phyloP scores from a whole-genome alignment of 2,797 vertebrate species.

The Otolemur crassicaudatus region DNA sequence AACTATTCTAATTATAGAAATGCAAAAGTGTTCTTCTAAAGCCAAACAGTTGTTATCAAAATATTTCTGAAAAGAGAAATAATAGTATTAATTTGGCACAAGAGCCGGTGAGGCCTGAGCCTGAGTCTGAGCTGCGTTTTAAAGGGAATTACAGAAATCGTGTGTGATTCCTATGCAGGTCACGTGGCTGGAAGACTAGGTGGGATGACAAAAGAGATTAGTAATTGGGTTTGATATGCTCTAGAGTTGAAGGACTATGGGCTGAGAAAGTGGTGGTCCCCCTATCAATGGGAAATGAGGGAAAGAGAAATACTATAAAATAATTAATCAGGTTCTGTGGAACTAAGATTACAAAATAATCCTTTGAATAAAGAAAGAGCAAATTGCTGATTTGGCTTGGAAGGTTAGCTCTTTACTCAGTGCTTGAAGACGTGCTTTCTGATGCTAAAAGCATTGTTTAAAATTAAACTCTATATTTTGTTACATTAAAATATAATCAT shows the following conservation, averaged over 20 bases:
- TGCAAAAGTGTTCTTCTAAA: conserved; percentile 29
- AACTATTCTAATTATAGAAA: conserved; percentile 41
- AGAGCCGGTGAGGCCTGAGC: neutral
- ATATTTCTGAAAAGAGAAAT: conserved; percentile 52
- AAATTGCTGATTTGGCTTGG: conserved; percentile 34
- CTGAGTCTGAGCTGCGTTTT: conserved; percentile 48
- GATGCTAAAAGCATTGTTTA: conserved; percentile 5
- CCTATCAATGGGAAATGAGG: conserved; percentile 62
- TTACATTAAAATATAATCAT: neutral
- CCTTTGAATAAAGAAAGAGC: conserved; percentile 64
- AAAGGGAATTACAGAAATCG: conserved; percentile 53
- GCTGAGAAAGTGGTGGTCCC: conserved; percentile 49
- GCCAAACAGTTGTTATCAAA: conserved; percentile 4
- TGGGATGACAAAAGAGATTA: conserved; percentile 69
- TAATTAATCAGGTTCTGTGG: conserved; percentile 67
- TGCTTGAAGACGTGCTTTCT: conserved; percentile 31
- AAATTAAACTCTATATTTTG: conserved; percentile 43
- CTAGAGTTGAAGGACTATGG: conserved; percentile 63
- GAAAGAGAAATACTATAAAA: conserved; percentile 68
- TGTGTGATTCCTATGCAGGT: conserved; percentile 64
- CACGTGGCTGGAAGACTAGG: conserved; percentile 65
- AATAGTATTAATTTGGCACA: neutral
- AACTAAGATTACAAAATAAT: conserved; percentile 74
- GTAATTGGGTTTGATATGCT: conserved; percentile 73
- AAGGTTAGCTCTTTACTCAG: neutral